phyloP scores from a whole-genome alignment of 2,113 vertebrate genomes.

The Psammodynastes pulverulentus region DNA sequence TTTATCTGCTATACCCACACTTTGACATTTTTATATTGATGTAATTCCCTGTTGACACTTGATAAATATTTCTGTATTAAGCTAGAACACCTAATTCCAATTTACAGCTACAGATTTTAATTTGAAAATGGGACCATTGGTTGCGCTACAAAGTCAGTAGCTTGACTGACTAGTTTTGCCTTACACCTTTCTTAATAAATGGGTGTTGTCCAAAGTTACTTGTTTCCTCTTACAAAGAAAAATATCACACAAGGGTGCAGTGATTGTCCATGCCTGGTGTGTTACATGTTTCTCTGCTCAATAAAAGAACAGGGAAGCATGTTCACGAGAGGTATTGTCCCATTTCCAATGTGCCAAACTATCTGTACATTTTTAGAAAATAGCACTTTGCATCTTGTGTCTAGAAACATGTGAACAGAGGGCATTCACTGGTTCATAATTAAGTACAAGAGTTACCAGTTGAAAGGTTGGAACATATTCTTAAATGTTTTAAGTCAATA shows the following conservation, averaged over 20 bases:
- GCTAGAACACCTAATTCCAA: constrained; percentile 61
- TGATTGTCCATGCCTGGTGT: not conserved
- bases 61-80: not conserved
- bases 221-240: not conserved
- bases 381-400: constrained; percentile 38
- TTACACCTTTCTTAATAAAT: constrained; percentile 53
- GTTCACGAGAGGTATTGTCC: not conserved
- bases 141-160: constrained; percentile 26
- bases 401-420: not conserved
- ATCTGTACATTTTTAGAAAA: constrained; percentile 46
- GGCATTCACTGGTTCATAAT: constrained; percentile 37
- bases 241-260: not conserved
- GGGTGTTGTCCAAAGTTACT: not conserved
- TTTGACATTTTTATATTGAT: not conserved
- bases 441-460: not conserved
- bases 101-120: constrained; percentile 50
- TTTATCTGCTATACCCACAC: not conserved
- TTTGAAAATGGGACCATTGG: not conserved
- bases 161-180: constrained; percentile 46
- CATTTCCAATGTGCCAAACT: constrained; percentile 14
- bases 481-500: not conserved
- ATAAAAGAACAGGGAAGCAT: not conserved
- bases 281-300: not conserved
- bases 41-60: not conserved
- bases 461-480: not conserved